A percentile compares a stretch with the other conserved stretches of the same genome.
Evolutionary conservation across 2,113 vertebrate genomes (phyloP).

Genomic region (Pedetes capensis): DNA sequence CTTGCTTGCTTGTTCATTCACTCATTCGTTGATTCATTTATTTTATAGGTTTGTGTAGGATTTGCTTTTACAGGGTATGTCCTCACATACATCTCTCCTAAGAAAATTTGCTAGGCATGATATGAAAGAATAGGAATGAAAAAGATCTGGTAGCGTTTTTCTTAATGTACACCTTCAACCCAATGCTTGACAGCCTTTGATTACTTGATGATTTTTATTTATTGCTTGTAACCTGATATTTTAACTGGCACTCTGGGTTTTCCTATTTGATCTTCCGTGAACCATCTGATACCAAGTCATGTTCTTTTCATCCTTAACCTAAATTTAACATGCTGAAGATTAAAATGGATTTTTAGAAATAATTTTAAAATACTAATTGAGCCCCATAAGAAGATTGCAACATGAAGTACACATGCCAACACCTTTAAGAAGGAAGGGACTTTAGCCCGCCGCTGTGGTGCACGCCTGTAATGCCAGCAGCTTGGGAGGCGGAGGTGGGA

Average conservation of each 20-base stretch:
- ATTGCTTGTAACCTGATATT: conserved; percentile 8
- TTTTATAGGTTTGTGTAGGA: conserved; percentile 3
- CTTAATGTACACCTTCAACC: neutral
- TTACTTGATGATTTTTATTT: conserved; percentile 43
- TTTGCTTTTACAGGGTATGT: neutral
- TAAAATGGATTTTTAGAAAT: conserved; percentile 15
- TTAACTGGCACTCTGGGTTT: conserved; percentile 25
- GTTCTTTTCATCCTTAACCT: conserved; percentile 7
- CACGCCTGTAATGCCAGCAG: too few species aligned
- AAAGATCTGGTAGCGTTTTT: neutral
- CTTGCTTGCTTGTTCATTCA: neutral
- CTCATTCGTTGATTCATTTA: neutral
- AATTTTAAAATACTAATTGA: conserved; percentile 40
- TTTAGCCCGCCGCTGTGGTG: too few species aligned
- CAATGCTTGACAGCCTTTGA: neutral
- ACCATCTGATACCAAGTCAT: neutral
- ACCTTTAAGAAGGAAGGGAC: neutral
- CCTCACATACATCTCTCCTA: neutral
- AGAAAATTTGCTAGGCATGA: neutral
- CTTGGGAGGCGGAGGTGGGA: too few species aligned
- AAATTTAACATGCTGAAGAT: conserved; percentile 32
- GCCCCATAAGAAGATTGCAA: neutral
- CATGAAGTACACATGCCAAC: conserved; percentile 10
- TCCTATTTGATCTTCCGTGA: conserved; percentile 6
- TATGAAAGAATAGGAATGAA: neutral